A percentile compares a stretch with the other conserved stretches of the same genome.
Conservation (phyloP, 1,140 invertebrate genomes). For the Vanessa tameamea region DNA sequence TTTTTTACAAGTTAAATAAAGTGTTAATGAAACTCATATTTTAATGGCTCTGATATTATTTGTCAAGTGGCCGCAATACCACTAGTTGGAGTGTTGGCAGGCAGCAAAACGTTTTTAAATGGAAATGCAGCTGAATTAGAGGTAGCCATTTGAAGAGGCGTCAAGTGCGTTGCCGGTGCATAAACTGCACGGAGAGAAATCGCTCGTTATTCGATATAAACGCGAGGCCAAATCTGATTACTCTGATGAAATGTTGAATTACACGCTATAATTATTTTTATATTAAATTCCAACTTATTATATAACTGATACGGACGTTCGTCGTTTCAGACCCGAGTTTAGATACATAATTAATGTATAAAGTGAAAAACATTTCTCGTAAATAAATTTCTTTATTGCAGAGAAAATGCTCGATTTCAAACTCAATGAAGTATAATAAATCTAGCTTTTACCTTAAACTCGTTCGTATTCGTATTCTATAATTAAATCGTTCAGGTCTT, state of each 20-base stretch:
- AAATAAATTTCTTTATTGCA: too few relatives aligned
- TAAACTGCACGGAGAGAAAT: slow-evolving; percentile 22
- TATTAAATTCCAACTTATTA: slow-evolving; percentile 7
- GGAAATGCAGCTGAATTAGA: slow-evolving; percentile 22
- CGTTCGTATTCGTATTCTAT: too few relatives aligned
- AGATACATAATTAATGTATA: not conserved
- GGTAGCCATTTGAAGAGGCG: slow-evolving; percentile 29
- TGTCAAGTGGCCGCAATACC: not conserved
- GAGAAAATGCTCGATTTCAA: too few relatives aligned
- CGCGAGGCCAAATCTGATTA: slow-evolving; percentile 13
- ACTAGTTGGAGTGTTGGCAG: not conserved
- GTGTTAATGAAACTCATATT: not conserved
- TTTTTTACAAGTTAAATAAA: not conserved
- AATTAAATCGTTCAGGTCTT: too few relatives aligned
- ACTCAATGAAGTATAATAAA: too few relatives aligned
- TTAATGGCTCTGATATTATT: slow-evolving; percentile 14
- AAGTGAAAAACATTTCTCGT: not conserved
- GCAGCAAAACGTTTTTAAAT: slow-evolving; percentile 13
- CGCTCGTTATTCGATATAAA: slow-evolving; percentile 24
- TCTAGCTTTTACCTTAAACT: too few relatives aligned
- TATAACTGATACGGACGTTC: not conserved
- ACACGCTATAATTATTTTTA: slow-evolving; percentile 18
- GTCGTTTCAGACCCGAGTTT: not conserved
- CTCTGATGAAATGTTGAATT: slow-evolving; percentile 15
- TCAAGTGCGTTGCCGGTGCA: slow-evolving; percentile 10